Evolutionary conservation across 2,888 invertebrate genomes (phyloP).

Genomic region (Andrena flavipes): DNA sequence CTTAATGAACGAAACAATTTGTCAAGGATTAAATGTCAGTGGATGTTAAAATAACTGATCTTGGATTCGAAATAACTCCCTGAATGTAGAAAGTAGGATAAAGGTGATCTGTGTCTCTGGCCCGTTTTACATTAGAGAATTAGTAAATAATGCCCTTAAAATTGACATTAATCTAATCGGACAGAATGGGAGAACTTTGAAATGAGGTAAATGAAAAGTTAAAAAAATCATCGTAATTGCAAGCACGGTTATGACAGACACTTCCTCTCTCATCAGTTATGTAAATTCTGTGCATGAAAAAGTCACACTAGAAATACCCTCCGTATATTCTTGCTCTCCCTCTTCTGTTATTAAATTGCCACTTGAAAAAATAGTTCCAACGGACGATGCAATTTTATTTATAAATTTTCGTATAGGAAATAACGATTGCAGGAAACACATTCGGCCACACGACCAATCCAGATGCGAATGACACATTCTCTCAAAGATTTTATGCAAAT

Average conservation of each 20-base stretch:
- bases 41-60: too few relatives aligned
- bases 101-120: background rate
- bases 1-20: too few relatives aligned
- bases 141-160: background rate
- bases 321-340: background rate
- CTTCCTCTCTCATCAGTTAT: background rate
- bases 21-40: too few relatives aligned
- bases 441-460: background rate
- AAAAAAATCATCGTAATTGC: too few relatives aligned
- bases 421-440: background rate
- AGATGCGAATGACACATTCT: background rate
- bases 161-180: too few relatives aligned
- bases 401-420: too few relatives aligned
- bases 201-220: too few relatives aligned
- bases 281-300: background rate
- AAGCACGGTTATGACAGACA: too few relatives aligned
- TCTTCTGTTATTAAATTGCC: background rate
- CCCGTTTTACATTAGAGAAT: background rate
- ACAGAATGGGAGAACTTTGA: too few relatives aligned
- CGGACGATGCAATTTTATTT: background rate
- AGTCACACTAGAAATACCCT: background rate
- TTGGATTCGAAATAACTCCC: too few relatives aligned
- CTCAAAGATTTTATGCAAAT: constrained; percentile 14
- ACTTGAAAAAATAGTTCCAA: background rate
- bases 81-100: too few relatives aligned